A percentile compares a stretch with the other conserved stretches of the same genome.
phyloP scores from a whole-genome alignment of 2,797 vertebrate genomes.

The Enoplosus armatus region DNA sequence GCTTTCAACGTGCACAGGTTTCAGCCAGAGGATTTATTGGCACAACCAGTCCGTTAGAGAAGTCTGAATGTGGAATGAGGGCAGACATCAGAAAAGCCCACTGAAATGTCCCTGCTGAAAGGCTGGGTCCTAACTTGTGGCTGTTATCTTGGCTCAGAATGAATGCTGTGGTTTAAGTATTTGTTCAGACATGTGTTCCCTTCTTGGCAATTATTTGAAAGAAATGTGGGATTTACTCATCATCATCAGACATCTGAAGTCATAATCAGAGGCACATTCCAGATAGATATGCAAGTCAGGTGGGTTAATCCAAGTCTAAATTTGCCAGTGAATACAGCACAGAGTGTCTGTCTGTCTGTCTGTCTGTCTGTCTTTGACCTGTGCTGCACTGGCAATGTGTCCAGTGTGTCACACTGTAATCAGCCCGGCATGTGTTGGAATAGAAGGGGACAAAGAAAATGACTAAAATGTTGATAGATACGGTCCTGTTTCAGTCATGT shows the following conservation, averaged over 20 bases:
- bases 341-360: constrained; percentile 1
- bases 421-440: neutral
- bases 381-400: constrained; percentile 26
- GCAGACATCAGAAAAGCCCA: constrained; percentile 41
- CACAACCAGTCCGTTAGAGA: constrained; percentile 48
- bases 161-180: constrained; percentile 34
- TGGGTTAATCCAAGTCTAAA: constrained; percentile 46
- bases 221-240: constrained; percentile 41
- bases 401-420: constrained; percentile 16
- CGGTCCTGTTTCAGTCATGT: neutral
- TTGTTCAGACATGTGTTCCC: constrained; percentile 53
- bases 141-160: constrained; percentile 30
- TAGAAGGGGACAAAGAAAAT: neutral
- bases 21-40: constrained; percentile 74
- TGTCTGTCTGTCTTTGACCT: constrained; percentile 17
- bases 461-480: constrained; percentile 21
- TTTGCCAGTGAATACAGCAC: constrained; percentile 16
- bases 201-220: constrained; percentile 42
- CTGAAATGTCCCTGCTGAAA: constrained; percentile 52
- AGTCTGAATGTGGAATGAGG: constrained; percentile 66
- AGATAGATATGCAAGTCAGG: constrained; percentile 48
- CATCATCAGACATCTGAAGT: constrained; percentile 38
- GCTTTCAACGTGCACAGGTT: constrained; percentile 66
- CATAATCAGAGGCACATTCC: constrained; percentile 46
- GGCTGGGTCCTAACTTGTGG: constrained; percentile 43